Conservation (phyloP, 2,888 invertebrate genomes). For the Callyntrura guangdongensis region DNA sequence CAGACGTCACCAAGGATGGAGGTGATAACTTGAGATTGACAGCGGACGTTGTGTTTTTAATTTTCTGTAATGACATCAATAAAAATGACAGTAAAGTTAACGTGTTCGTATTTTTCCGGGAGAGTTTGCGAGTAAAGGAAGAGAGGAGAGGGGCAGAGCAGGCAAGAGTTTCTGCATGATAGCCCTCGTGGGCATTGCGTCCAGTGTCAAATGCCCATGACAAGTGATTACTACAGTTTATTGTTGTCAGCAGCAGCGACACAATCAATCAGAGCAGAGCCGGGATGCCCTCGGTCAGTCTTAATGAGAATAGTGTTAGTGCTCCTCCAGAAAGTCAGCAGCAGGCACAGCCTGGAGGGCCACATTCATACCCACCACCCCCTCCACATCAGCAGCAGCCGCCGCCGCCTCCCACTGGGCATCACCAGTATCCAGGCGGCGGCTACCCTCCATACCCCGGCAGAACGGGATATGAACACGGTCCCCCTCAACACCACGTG, state of each 20-base stretch:
- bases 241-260: conserved; percentile 76
- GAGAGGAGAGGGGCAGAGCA: conserved; percentile 21
- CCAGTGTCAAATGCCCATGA: conserved; percentile 79
- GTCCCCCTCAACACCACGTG: conserved; percentile 80
- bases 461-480: conserved; percentile 80
- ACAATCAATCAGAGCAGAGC: conserved; percentile 76
- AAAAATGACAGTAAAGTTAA: conserved; percentile 47
- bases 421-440: conserved; percentile 79
- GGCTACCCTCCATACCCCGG: conserved; percentile 81
- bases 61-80: conserved; percentile 4
- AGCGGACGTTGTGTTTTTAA: background rate
- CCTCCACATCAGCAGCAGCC: conserved; percentile 81
- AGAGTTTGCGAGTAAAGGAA: conserved; percentile 48
- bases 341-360: conserved; percentile 76
- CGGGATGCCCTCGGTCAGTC: conserved; percentile 81
- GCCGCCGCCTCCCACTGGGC: conserved; percentile 80
- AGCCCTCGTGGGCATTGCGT: conserved; percentile 74
- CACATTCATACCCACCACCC: conserved; percentile 75
- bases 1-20: background rate
- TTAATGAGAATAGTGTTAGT: conserved; percentile 80
- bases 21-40: conserved; percentile 35
- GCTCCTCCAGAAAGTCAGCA: conserved; percentile 76
- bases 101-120: conserved; percentile 45
- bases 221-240: conserved; percentile 67
- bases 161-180: conserved; percentile 70